Evolutionary conservation across 2,113 vertebrate species (phyloP), one percentile per base, ranked within the genome.

Genomic region (Casuarius casuarius): DNA sequence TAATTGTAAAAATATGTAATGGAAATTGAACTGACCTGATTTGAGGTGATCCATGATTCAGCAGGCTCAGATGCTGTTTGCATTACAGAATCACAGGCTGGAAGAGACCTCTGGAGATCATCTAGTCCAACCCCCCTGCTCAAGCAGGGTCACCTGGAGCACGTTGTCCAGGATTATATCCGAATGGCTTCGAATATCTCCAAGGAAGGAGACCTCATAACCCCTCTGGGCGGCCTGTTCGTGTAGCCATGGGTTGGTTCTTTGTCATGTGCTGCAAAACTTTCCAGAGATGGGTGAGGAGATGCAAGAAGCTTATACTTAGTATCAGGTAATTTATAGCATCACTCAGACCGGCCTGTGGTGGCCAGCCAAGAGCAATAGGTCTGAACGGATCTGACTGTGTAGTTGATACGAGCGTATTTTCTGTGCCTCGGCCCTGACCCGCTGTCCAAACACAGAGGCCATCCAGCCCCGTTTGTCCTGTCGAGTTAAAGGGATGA

Each of bases 381-480:
- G 46, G 5, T 82, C 61, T 63, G 46, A 42, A 12, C 20, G 28
- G 65, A 20, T 46, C 66, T 20, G 10, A 9, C 42, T 33, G 31
- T 33, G 21, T 20, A 6, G 15, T 29, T 46, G 65, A 9, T 31
- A 14, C 5, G 42, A 67, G 42, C 9, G 8, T 20, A 15, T 80
- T n/a, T 84, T 65, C 23, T 2, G 3, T n/a, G 44, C 52, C 19
- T 2, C 23, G 10, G 19, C 25, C 25, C 0, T 0, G 76, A 23
- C 16, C 16, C 0, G 0, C 9, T 56, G n/a, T 70, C 49, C 35
- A 48, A 23, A 71, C 44, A 5, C 25, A 12, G 49, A 66, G 40
- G 56, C 21, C 22, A 12, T 73, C 52, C 25, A 12, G 46, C 1
- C 0, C 2, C 4, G 6, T 52, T 26, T 29, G 5, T 44, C 66